Base-by-base conservation (phyloP, 2,888 invertebrate genomes). In the Pocota personata region DNA sequence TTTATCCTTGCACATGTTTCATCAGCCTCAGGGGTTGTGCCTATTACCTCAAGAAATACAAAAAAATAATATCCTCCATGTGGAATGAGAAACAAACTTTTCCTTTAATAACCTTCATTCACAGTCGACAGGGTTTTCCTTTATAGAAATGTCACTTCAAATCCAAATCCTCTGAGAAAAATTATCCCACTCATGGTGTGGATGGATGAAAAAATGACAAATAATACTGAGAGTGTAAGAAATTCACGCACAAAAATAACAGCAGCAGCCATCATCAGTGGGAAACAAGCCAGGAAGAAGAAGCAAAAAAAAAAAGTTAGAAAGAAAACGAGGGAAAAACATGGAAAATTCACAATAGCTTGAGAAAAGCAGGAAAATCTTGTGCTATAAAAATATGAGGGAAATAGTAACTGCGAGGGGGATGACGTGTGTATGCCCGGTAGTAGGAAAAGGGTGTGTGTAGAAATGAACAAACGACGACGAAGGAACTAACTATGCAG, bases 61-160 rank as follows among this genome's bases (percentile, higher is more conserved):
- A 55, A 43, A 55, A 73, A 52, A 16, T 50, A 16, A 48, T 32
- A 66, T 8, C 50, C 43, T 69, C 43, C 52, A 60, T 32, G 46
- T 69, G 62, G 50, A 67, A 48, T 37, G 64, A 66, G n/a, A 21
- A 55, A 48, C 37, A 37, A 77, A 86, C 30, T 55, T 82, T 72
- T 72, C 86, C 79, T 57, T 55, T 79, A 79, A 79, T 58, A 79
- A 79, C 82, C 80, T 82, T 86, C 80, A 76, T 46, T 82, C 52
- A 76, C 72, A 77, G 76, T 67, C 64, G 64, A 80, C 75, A 58
- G 84, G 50, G 76, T 86, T 83, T 67, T 67, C 82, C 71, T 82
- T 82, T 72, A 82, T 77, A 82, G 86, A 86, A 77, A 86, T 82
- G 86, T 86, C 86, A 86, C 86, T 86, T 86, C 76, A 86, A 86